These are phyloP conservation scores for Ophiothrix spiculata DNA, from an alignment of 35 echinoderm and acorn worm species.

Conservation along the genomic window DNA sequence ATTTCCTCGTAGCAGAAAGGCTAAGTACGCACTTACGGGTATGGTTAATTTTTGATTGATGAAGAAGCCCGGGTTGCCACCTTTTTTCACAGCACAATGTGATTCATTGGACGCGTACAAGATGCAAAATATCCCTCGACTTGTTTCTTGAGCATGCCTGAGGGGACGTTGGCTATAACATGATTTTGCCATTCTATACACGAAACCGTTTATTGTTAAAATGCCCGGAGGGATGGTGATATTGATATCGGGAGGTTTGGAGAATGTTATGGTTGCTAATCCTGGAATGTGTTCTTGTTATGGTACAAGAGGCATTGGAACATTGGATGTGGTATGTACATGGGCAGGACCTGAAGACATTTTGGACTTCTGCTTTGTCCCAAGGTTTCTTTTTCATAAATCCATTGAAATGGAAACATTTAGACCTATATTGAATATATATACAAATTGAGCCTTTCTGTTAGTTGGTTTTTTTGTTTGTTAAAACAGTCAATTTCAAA, in stretches of 20 bases:
- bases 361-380: too few relatives aligned
- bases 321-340: too few relatives aligned
- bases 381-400: too few relatives aligned
- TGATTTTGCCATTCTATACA: neutral
- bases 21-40: neutral
- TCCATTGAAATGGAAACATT: too few relatives aligned
- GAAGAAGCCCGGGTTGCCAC: neutral
- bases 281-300: too few relatives aligned
- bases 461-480: too few relatives aligned
- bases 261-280: too few relatives aligned
- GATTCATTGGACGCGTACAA: neutral
- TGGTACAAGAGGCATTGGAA: too few relatives aligned
- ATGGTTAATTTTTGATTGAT: neutral
- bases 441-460: too few relatives aligned
- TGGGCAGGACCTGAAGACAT: too few relatives aligned
- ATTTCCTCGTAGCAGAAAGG: neutral
- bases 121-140: neutral
- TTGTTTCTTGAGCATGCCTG: neutral
- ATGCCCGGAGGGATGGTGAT: neutral
- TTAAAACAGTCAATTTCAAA: too few relatives aligned
- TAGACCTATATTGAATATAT: too few relatives aligned
- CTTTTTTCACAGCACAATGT: neutral
- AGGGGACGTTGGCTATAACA: neutral
- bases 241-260: slow-evolving; percentile 6
- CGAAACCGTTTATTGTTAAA: neutral